A percentile compares a stretch with the other conserved stretches of the same genome.
Conservation (phyloP, 2,888 invertebrate genomes). For the Cybosia mesomella region DNA sequence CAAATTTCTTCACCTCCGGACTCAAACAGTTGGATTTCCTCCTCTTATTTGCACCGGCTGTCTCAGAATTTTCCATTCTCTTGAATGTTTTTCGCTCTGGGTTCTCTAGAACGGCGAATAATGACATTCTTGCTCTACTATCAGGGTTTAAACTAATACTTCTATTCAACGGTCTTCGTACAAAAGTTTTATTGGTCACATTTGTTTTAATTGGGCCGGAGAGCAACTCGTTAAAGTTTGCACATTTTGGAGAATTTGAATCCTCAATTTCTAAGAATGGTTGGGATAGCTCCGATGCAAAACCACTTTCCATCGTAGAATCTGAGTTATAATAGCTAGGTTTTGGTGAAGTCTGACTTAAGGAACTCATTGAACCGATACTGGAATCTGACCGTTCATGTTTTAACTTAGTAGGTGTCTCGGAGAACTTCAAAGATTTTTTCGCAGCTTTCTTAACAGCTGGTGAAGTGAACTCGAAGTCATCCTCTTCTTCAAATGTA, state of each 20-base stretch:
- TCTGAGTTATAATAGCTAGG: constrained; percentile 69
- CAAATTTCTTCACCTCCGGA: constrained; percentile 29
- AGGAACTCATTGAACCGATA: constrained; percentile 70
- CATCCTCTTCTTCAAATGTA: constrained; percentile 78
- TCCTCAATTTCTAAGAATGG: constrained; percentile 78
- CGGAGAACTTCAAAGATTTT: constrained; percentile 75
- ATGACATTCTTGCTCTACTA: constrained; percentile 61
- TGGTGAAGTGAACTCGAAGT: constrained; percentile 80
- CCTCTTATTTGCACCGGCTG: constrained; percentile 72
- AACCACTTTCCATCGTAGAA: constrained; percentile 81
- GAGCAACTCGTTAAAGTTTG: constrained; percentile 72
- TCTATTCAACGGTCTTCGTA: constrained; percentile 60
- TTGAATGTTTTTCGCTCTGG: constrained; percentile 80
- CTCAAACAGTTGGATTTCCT: constrained; percentile 60
- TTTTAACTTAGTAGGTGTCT: constrained; percentile 69
- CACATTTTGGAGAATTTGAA: constrained; percentile 76
- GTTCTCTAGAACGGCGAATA: constrained; percentile 71
- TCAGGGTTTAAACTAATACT: constrained; percentile 76
- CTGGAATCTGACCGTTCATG: constrained; percentile 74
- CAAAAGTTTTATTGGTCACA: constrained; percentile 56
- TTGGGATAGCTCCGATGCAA: constrained; percentile 81
- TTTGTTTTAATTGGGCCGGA: constrained; percentile 75
- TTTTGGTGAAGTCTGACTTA: constrained; percentile 59
- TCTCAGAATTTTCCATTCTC: constrained; percentile 87
- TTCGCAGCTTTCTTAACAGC: constrained; percentile 72